Evolutionary conservation across 2,888 invertebrate species (phyloP), one percentile per base, ranked within the genome.

Genomic region (Synanthedon tipuliformis): DNA sequence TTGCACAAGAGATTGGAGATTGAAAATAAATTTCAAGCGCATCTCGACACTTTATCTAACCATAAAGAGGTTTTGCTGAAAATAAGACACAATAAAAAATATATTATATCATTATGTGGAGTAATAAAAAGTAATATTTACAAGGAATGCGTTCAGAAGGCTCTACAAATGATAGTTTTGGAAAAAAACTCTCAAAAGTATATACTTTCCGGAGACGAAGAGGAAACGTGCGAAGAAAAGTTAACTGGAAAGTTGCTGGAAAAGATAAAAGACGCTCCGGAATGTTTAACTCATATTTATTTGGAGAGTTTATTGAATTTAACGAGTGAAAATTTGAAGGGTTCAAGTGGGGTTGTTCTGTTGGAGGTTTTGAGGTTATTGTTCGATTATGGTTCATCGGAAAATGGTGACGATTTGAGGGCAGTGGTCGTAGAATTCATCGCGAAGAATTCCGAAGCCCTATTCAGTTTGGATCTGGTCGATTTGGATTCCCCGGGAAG

Each of bases 81-180:
- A n/a, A 55, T 78, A 4, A 60, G 55, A 45, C 53, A 52, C 7
- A 56, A 65, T 27, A 11, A 57, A 0, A 52, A 60, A 2, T 78
- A 75, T 50, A 59, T 69, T n/a, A 50, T 60, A 15, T 50, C 57
- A 1, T 57, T 84, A 4, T 71, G 71, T 54, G 40, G 63, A 3
- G 54, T 75, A 5, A 54, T 80, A 1, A 66, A 68, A 40, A 59
- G 55, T 8, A 61, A 54, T 15, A 62, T 64, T 51, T 80, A 81
- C 58, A 58, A 73, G 10, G 81, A 83, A 57, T 81, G 81, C 54
- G 68, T 64, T 41, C 75, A 77, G 53, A 85, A 83, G 61, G 63
- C 73, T 18, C 59, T 85, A 1, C 71, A 66, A 63, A 55, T 85
- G 3, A 55, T 86, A 0, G 64, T 70, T 1, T 56, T 77, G 23